Evolutionary conservation across 2,888 invertebrate species (phyloP).

Genomic region (Pteria penguin): DNA sequence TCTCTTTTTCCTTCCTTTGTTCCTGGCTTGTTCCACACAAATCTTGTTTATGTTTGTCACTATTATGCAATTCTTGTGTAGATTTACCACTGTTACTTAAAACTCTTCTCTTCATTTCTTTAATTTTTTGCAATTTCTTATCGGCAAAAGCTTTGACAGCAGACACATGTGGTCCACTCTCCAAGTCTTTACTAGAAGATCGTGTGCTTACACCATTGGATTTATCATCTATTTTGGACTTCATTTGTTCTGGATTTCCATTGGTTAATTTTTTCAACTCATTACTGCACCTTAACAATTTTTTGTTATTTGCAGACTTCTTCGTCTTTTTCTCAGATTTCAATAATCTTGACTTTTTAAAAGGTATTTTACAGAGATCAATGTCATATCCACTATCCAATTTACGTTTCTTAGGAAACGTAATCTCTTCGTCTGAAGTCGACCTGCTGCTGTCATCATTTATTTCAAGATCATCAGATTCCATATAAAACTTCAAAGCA

Average conservation of each 20-base stretch:
- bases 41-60: too few species aligned
- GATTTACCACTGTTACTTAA: too few species aligned
- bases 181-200: not conserved
- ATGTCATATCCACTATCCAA: not conserved
- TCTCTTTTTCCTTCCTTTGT: too few species aligned
- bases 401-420: slow-evolving; percentile 22
- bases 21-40: too few species aligned
- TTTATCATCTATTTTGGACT: not conserved
- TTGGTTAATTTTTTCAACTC: not conserved
- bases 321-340: slow-evolving; percentile 29
- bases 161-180: slow-evolving; percentile 19
- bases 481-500: slow-evolving; percentile 31
- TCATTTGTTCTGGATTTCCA: not conserved
- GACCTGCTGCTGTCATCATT: slow-evolving; percentile 12
- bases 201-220: slow-evolving; percentile 27
- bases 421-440: slow-evolving; percentile 18
- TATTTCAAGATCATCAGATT: slow-evolving; percentile 29
- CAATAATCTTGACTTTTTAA: slow-evolving; percentile 34
- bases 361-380: slow-evolving; percentile 1
- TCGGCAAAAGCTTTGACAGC: slow-evolving; percentile 48
- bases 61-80: too few species aligned
- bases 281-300: slow-evolving; percentile 2
- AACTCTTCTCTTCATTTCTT: slow-evolving; percentile 2
- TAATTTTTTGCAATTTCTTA: slow-evolving; percentile 44
- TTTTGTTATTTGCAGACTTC: slow-evolving; percentile 32